These are phyloP conservation scores for Drosophila nigritarsus DNA, from an alignment of 2,888 invertebrate genomes.

Conservation along the genomic window DNA sequence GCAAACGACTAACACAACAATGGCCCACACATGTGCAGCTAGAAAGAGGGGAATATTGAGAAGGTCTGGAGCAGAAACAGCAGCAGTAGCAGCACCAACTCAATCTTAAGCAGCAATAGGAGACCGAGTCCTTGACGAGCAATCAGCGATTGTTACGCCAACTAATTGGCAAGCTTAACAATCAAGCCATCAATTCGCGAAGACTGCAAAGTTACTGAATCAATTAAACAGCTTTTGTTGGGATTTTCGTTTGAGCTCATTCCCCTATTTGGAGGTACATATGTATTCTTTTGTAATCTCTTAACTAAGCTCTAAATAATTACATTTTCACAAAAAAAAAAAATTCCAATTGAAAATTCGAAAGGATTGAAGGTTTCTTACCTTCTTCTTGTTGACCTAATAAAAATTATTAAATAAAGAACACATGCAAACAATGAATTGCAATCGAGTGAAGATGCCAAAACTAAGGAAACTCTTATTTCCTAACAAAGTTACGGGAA, in stretches of 20 bases:
- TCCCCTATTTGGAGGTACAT: neutral
- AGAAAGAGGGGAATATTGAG: constrained; percentile 39
- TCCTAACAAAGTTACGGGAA: neutral
- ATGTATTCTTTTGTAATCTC: neutral
- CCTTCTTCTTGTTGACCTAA: neutral
- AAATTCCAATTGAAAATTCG: neutral
- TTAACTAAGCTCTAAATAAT: neutral
- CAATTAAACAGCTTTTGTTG: neutral
- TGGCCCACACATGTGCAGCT: constrained; percentile 36
- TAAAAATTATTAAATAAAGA: neutral
- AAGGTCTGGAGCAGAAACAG: neutral
- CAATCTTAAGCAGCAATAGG: neutral
- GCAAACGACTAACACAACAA: constrained; percentile 5
- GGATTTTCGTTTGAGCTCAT: neutral
- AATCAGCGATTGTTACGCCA: neutral
- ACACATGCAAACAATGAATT: neutral
- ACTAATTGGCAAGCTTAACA: neutral
- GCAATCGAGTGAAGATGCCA: neutral
- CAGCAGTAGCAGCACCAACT: neutral
- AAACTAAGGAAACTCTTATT: neutral
- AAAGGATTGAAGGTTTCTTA: neutral
- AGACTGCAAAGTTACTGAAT: neutral
- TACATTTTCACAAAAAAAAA: neutral
- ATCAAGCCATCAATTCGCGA: neutral
- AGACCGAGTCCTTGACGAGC: neutral